phyloP scores from a whole-genome alignment of 2,113 vertebrate genomes.

The Bujurquina vittata region DNA sequence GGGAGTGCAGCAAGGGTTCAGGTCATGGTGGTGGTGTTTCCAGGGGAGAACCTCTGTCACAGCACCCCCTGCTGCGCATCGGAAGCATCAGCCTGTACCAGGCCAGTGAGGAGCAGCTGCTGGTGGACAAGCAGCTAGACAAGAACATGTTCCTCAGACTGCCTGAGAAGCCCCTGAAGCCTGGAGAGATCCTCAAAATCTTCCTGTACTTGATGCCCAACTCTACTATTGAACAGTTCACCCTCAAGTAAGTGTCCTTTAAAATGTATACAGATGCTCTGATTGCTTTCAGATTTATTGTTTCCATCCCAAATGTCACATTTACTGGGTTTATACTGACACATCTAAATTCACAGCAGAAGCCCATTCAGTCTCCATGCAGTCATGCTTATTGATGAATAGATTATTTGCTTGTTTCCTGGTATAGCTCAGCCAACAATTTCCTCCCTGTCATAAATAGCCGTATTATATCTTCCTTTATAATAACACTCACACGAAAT shows the following conservation, averaged over 20 bases:
- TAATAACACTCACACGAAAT: slow-evolving; percentile 20
- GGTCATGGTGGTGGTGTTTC: slow-evolving; percentile 58
- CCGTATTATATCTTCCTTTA: slow-evolving; percentile 4
- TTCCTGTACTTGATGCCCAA: slow-evolving; percentile 91
- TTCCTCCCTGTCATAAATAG: slow-evolving; percentile 9
- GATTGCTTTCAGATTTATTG: not conserved
- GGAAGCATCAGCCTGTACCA: slow-evolving; percentile 95
- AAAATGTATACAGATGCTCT: not conserved
- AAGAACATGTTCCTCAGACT: slow-evolving; percentile 92
- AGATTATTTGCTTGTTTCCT: slow-evolving; percentile 18
- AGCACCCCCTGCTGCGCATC: slow-evolving; percentile 94
- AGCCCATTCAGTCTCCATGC: not conserved
- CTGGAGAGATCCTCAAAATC: slow-evolving; percentile 91
- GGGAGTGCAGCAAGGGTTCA: slow-evolving; percentile 84
- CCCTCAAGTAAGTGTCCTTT: slow-evolving; percentile 87
- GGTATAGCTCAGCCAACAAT: not conserved
- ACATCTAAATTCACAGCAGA: slow-evolving; percentile 18
- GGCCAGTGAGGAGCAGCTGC: slow-evolving; percentile 80
- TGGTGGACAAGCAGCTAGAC: slow-evolving; percentile 92
- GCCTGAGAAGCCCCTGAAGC: slow-evolving; percentile 90
- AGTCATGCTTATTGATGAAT: slow-evolving; percentile 22
- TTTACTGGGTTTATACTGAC: not conserved
- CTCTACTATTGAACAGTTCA: slow-evolving; percentile 94
- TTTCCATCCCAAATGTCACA: slow-evolving; percentile 3
- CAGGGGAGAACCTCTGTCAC: slow-evolving; percentile 86